These are phyloP conservation scores for Acipenser oxyrinchus DNA, from an alignment of 2,797 vertebrate genomes.

Conservation along the genomic window DNA sequence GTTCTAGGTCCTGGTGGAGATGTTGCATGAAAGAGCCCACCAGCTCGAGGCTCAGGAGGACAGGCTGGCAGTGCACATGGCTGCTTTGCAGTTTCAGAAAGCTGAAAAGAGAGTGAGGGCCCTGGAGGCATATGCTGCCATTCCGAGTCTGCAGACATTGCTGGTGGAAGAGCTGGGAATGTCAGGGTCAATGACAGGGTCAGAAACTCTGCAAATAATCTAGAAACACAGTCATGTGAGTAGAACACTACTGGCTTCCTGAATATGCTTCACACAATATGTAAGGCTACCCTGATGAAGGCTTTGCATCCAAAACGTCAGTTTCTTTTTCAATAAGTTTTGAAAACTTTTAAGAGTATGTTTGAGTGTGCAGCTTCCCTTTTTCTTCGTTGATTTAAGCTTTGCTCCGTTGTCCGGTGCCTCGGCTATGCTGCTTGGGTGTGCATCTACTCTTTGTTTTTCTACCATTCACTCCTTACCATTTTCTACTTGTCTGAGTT, in stretches of 20 bases:
- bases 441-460: too few relatives aligned
- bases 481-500: too few relatives aligned
- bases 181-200: constrained; percentile 45
- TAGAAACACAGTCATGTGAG: constrained; percentile 67
- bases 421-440: too few relatives aligned
- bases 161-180: constrained; percentile 63
- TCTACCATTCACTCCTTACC: too few relatives aligned
- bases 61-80: constrained; percentile 59
- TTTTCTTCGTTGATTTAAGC: too few relatives aligned
- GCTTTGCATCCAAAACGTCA: too few relatives aligned
- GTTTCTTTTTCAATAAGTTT: too few relatives aligned
- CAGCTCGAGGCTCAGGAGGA: constrained; percentile 58
- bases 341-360: too few relatives aligned
- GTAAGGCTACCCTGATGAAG: too few relatives aligned
- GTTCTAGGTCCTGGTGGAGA: constrained; percentile 58
- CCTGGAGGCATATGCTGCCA: constrained; percentile 58
- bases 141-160: constrained; percentile 65
- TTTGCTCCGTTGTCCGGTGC: too few relatives aligned
- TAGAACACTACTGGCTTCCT: constrained; percentile 1
- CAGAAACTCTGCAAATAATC: constrained; percentile 63
- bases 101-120: constrained; percentile 52
- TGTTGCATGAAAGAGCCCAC: constrained; percentile 56
- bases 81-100: constrained; percentile 71
- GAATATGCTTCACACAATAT: too few relatives aligned
- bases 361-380: too few relatives aligned